A percentile compares a stretch with the other conserved stretches of the same genome.
Conservation (phyloP, 2,888 invertebrate genomes). For the Rotaria socialis region DNA sequence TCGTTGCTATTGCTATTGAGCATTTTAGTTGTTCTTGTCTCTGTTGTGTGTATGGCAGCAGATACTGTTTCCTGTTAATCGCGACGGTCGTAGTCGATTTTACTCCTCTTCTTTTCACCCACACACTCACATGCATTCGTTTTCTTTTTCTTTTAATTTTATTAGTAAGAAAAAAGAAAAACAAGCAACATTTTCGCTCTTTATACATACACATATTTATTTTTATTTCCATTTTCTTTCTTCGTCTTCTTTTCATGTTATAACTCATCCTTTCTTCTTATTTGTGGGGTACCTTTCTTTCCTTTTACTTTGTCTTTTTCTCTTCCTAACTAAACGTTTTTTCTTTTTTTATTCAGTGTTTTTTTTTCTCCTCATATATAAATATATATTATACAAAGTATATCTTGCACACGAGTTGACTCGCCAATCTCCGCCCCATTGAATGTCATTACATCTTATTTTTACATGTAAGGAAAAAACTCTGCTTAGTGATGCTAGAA, state of each 20-base stretch:
- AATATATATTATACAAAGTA: background rate
- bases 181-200: slow-evolving; percentile 6
- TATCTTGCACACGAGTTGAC: background rate
- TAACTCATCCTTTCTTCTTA: slow-evolving; percentile 6
- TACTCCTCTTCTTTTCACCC: background rate
- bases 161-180: background rate
- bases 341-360: background rate
- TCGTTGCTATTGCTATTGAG: background rate
- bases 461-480: background rate
- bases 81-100: slow-evolving; percentile 22
- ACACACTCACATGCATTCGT: slow-evolving; percentile 6
- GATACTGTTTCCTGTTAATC: slow-evolving; percentile 29
- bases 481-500: background rate
- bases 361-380: background rate
- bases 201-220: background rate
- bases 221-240: background rate
- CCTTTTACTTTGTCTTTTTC: background rate
- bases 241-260: background rate
- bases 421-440: background rate
- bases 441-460: background rate
- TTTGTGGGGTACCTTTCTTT: background rate
- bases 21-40: slow-evolving; percentile 29
- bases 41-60: background rate
- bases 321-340: background rate
- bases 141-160: background rate